Percentiles rank a stretch among this genome's conserved stretches.
Evolutionary conservation across 2,113 vertebrate species (phyloP).

Genomic region (Mustela lutreola): DNA sequence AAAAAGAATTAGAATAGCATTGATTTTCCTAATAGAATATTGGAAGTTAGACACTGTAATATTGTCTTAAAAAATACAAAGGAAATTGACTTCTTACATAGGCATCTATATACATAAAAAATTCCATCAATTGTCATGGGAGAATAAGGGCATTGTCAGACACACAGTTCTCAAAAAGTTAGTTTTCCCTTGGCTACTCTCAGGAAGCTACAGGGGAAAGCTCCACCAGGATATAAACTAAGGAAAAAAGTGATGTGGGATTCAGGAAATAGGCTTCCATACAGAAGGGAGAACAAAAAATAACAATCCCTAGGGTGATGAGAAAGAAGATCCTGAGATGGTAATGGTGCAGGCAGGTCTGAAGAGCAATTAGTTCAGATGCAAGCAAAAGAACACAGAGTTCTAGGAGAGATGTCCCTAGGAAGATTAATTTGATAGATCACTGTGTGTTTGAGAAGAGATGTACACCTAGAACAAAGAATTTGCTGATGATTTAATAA

Average conservation of each 20-base stretch:
- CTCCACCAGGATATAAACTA: neutral
- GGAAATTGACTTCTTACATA: neutral
- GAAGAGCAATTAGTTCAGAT: neutral
- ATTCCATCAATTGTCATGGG: neutral
- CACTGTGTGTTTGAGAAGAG: neutral
- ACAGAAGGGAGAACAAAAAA: neutral
- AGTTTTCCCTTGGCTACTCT: neutral
- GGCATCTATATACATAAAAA: slow-evolving; percentile 18
- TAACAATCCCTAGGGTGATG: neutral
- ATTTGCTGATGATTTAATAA: neutral
- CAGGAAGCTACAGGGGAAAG: neutral
- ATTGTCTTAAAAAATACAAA: neutral
- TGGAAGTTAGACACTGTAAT: neutral
- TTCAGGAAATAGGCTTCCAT: neutral
- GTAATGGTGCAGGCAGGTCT: neutral
- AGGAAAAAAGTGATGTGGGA: neutral
- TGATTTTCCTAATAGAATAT: neutral
- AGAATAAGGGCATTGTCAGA: neutral
- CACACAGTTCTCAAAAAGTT: neutral
- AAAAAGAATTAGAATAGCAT: neutral
- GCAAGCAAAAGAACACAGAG: neutral
- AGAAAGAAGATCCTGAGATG: neutral
- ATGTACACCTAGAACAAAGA: neutral
- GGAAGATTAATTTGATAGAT: neutral
- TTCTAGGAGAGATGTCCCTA: neutral